These are phyloP conservation scores for Leptinotarsa undecemlineata DNA, from an alignment of 1,140 invertebrate genomes.

Conservation along the genomic window DNA sequence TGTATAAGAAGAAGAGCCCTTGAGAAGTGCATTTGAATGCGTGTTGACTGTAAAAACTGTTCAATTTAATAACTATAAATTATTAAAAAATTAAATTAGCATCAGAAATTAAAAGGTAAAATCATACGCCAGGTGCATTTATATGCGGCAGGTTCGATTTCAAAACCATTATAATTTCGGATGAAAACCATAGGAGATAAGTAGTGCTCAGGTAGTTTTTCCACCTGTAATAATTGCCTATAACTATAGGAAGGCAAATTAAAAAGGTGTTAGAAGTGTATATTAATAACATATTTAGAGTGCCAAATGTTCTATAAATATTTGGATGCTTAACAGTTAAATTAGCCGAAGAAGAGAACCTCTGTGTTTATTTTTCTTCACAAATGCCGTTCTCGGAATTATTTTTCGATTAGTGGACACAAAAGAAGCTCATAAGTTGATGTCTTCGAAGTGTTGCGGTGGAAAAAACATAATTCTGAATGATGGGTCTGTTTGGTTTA, in stretches of 20 bases:
- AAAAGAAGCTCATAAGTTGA: conserved; percentile 24
- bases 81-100: conserved; percentile 29
- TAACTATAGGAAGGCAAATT: conserved; percentile 25
- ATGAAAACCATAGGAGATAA: conserved; percentile 25
- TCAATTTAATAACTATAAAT: conserved; percentile 28
- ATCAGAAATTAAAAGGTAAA: conserved; percentile 26
- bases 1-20: background rate
- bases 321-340: conserved; percentile 27
- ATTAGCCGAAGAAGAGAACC: conserved; percentile 6
- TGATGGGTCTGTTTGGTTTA: conserved; percentile 18
- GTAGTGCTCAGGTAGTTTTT: conserved; percentile 25
- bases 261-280: conserved; percentile 29
- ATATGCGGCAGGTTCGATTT: conserved; percentile 27
- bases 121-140: conserved; percentile 24
- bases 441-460: conserved; percentile 16
- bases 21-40: conserved; percentile 20
- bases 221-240: conserved; percentile 27
- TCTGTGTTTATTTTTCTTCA: conserved; percentile 20
- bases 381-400: conserved; percentile 20
- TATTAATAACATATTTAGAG: conserved; percentile 28
- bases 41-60: conserved; percentile 26
- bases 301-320: conserved; percentile 29
- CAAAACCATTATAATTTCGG: conserved; percentile 27
- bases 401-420: conserved; percentile 25
- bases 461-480: conserved; percentile 16